Percentiles rank a stretch among this genome's conserved stretches.
Evolutionary conservation across 2,797 vertebrate species (phyloP).

Genomic region (Spinibarbus caldwelli): DNA sequence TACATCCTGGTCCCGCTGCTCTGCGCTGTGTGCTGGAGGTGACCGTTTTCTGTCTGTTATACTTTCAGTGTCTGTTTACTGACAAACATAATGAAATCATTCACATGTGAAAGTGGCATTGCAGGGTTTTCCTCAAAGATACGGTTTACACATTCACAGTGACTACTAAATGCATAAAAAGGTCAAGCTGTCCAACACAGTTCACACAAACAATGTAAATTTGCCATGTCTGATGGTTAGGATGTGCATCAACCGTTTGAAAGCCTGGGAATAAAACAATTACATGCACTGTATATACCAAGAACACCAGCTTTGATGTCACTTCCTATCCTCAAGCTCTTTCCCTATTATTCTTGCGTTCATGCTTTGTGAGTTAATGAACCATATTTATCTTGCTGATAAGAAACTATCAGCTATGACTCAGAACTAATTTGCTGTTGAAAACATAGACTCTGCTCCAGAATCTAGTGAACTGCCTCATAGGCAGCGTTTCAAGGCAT

Average conservation of each 20-base stretch:
- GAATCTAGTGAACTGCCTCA: not conserved
- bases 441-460: conserved; percentile 3
- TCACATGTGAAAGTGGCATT: not conserved
- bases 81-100: conserved; percentile 64
- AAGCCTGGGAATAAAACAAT: conserved; percentile 37
- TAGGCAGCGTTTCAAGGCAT: not conserved
- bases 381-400: conserved; percentile 56
- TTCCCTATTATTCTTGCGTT: conserved; percentile 36
- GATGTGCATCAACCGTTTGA: not conserved
- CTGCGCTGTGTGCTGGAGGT: conserved; percentile 95
- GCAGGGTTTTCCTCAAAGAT: not conserved
- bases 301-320: conserved; percentile 34
- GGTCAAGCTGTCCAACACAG: not conserved
- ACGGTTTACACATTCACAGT: not conserved
- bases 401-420: conserved; percentile 52
- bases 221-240: conserved; percentile 18
- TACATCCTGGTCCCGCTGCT: conserved; percentile 91
- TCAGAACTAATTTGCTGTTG: conserved; percentile 26
- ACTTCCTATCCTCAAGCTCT: conserved; percentile 15
- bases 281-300: conserved; percentile 1
- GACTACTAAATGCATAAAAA: not conserved
- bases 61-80: not conserved
- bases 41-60: conserved; percentile 47
- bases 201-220: conserved; percentile 14
- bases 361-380: conserved; percentile 58